Conservation (phyloP, 2,797 vertebrate genomes). For the Melanotaenia boesemani region DNA sequence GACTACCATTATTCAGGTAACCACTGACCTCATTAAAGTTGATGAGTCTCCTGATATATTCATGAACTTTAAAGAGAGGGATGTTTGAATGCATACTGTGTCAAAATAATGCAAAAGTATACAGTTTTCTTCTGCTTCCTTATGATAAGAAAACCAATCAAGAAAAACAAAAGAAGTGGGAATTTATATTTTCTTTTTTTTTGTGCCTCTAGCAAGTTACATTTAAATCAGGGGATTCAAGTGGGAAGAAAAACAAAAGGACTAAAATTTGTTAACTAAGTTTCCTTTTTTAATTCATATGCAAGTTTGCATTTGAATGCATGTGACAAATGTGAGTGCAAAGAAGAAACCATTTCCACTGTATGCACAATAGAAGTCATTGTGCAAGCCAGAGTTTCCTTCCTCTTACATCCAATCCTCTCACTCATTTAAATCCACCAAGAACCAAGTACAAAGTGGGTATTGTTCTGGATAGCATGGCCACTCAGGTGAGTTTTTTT, state of each 20-base stretch:
- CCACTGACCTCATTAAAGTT: constrained; percentile 25
- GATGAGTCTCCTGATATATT: background rate
- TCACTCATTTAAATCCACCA: constrained; percentile 29
- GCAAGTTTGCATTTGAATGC: background rate
- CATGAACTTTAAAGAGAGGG: background rate
- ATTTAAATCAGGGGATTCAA: background rate
- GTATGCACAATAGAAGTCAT: constrained; percentile 43
- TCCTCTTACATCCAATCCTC: constrained; percentile 20
- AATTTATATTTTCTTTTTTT: background rate
- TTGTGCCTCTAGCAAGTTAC: background rate
- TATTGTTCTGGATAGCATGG: constrained; percentile 36
- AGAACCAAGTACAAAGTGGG: constrained; percentile 31
- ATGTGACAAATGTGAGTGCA: constrained; percentile 19
- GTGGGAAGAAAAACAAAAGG: background rate
- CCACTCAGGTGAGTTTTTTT: constrained; percentile 17
- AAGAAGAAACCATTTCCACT: background rate
- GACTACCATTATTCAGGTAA: constrained; percentile 87
- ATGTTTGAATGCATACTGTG: background rate
- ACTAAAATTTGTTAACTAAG: background rate
- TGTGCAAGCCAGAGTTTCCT: constrained; percentile 40
- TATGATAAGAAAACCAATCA: background rate
- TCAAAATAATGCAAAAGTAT: background rate
- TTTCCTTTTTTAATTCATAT: background rate
- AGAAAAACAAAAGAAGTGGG: background rate
- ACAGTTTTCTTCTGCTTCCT: background rate